A percentile compares a stretch with the other conserved stretches of the same genome.
phyloP scores from a whole-genome alignment of 2,113 vertebrate species.

The cat (Felis catus) region DNA sequence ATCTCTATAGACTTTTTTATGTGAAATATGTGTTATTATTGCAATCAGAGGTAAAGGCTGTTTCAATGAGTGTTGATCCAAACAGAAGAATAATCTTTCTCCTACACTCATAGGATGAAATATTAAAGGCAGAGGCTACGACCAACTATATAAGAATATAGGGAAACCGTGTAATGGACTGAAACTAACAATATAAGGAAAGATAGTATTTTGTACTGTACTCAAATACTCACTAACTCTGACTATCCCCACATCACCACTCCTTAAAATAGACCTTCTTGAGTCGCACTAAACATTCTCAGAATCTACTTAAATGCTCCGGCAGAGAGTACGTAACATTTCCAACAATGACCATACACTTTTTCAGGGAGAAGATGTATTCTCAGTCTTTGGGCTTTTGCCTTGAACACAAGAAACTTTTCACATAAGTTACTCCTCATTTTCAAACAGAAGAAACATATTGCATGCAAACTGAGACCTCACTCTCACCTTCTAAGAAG shows the following conservation, averaged over 20 bases:
- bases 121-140: background rate
- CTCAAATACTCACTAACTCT: background rate
- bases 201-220: background rate
- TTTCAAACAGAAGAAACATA: conserved; percentile 82
- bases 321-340: background rate
- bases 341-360: background rate
- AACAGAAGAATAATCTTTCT: background rate
- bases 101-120: background rate
- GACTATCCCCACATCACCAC: background rate
- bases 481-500: conserved; percentile 62
- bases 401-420: conserved; percentile 59
- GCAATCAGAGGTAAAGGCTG: background rate
- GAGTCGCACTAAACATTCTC: background rate
- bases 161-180: background rate
- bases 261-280: background rate
- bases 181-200: background rate
- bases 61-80: background rate
- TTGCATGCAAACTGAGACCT: conserved; percentile 75
- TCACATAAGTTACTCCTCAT: conserved; percentile 67
- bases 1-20: background rate
- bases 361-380: conserved; percentile 36
- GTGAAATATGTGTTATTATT: background rate
- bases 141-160: background rate
- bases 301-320: background rate
- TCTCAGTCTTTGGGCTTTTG: conserved; percentile 52